Evolutionary conservation across 2,888 invertebrate species (phyloP), one percentile per base, ranked within the genome.

Genomic region (Dynastes tityus): DNA sequence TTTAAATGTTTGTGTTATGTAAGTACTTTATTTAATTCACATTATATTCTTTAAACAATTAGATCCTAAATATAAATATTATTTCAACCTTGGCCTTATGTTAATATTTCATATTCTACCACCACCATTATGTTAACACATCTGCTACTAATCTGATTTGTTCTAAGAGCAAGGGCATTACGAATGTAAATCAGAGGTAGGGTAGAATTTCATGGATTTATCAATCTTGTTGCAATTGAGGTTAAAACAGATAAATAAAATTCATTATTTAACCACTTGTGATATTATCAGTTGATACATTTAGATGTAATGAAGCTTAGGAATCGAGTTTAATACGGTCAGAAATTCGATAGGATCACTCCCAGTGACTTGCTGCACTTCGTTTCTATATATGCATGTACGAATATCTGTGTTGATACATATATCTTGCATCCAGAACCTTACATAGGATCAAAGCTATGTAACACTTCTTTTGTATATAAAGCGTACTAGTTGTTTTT

Each of bases 241-340:
- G n/a, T 16, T n/a, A 45, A 16, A 73, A 37, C 49, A 49, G 27
- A 22, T 32, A 6, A 68, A 29, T 29, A 37, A 70, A 55, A 58
- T 58, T 73, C 73, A 73, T 73, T 61, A 61, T 58, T 73, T 61
- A 58, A 22, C 70, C 70, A 13, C 11, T 70, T 73, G 73, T 73
- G 73, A 73, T 73, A 73, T 73, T 73, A 73, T 73, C 73, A 73
- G 73, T 58, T 45, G 58, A 58, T 58, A 71, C 71, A 58, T 55
- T 71, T 71, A 71, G 73, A 32, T 37, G 32, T 73, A 73, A 58
- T 45, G 58, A 58, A 55, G 22, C 22, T 9, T 73, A 73, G 9
- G 40, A 16, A 58, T 67, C 40, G 73, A 40, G 32, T 71, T 40
- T 58, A 58, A 58, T 71, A 55, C 58, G 32, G 37, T 71, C 37